A percentile compares a stretch with the other conserved stretches of the same genome.
Conservation (phyloP, 2,113 vertebrate genomes). For the Alces alces region DNA sequence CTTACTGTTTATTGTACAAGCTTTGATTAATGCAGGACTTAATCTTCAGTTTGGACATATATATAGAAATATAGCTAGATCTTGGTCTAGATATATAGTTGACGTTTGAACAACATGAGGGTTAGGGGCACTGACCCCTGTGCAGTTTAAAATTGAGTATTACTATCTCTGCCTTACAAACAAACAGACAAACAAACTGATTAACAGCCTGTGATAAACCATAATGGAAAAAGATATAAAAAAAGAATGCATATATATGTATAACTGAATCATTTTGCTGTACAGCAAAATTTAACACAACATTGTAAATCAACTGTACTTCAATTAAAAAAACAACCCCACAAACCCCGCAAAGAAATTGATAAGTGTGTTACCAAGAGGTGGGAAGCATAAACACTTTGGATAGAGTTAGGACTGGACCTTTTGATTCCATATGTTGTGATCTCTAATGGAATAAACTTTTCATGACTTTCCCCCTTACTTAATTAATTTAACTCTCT, state of each 20-base stretch:
- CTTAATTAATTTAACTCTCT: neutral
- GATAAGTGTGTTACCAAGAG: neutral
- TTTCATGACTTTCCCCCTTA: neutral
- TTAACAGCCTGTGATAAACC: neutral
- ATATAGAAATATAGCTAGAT: neutral
- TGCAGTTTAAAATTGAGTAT: neutral
- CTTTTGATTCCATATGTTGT: neutral
- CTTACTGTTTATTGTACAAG: slow-evolving; percentile 8
- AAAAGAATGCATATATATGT: neutral
- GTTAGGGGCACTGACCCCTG: neutral
- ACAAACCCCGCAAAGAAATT: neutral
- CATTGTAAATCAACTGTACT: neutral
- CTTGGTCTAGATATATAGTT: neutral
- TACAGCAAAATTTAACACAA: neutral
- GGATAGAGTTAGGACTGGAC: neutral
- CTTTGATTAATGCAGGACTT: neutral
- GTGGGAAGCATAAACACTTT: neutral
- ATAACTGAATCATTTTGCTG: neutral
- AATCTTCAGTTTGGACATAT: neutral
- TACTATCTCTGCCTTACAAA: neutral
- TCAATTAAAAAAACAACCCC: neutral
- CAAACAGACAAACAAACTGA: neutral
- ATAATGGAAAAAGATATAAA: neutral
- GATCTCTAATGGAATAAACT: neutral
- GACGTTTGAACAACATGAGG: neutral